Base-by-base conservation (phyloP, 2,797 vertebrate species). In the Trematomus bernacchii region DNA sequence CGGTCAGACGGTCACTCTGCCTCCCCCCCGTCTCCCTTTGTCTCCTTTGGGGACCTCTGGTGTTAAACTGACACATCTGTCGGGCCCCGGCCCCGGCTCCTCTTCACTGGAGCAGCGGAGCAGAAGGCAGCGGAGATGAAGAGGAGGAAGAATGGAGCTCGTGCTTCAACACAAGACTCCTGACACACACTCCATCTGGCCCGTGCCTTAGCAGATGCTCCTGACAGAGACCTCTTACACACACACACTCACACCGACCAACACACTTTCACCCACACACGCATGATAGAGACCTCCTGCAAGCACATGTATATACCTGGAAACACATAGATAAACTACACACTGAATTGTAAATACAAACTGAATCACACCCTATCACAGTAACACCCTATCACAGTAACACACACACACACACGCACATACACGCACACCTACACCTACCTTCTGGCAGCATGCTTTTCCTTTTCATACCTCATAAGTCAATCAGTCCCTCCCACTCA, bases 161-260 rank as follows among this genome's bases (percentile, higher is more conserved):
- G 76, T 94, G 94, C 91, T 94, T 94, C 51, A 83, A 93, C 92
- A 92, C 58, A 73, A 76, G 76, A 48, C 66, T 82, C 86, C 70
- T 74, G 74, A 90, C 75, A 91, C 85, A 91, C 83, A 65, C 90
- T 94, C 94, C 94, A 94, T 95, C 95, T 96, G 95, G 90, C 80
- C 78, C 1, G 2, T 85, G 86, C 76, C 90, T 82, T 76, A 88
- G 67, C 95, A 96, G 95, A 95, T 95, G 95, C 90, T 95, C 73
- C 80, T 60, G 78, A 81, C 1, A 13, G 80, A 83, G 73, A 71
- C 74, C 53, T 75, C 71, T 64, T 51, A n/a, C n/a, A 52, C 61
- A 19, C 61, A 19, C 73, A 60, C 66, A 74, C 62, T 61, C 62
- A 72, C 73, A 89, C 59, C 62, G 27, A 37, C 33, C 9, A 7